Conservation (phyloP, 2,888 invertebrate genomes). For the Scaeva pyrastri region DNA sequence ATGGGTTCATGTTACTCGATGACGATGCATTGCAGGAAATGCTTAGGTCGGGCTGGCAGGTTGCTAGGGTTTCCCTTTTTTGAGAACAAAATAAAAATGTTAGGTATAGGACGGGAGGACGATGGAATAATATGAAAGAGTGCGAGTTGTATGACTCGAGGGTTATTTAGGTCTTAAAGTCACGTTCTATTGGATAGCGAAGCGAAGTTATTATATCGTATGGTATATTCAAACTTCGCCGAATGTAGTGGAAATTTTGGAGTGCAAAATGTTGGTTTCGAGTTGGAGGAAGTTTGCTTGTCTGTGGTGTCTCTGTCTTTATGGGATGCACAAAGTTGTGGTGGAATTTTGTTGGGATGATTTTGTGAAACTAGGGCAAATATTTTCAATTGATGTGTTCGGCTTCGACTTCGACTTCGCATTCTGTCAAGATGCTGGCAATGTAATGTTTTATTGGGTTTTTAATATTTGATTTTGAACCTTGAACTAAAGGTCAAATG, state of each 20-base stretch:
- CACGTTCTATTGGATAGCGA: not conserved
- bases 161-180: slow-evolving; percentile 7
- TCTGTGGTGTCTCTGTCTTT: not conserved
- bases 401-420: no score
- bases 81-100: not conserved
- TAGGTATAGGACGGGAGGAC: no score
- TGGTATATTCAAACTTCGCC: not conserved
- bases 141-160: slow-evolving; percentile 4
- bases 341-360: slow-evolving; percentile 2
- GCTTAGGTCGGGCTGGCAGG: not conserved
- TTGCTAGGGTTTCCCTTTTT: not conserved
- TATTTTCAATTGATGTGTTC: not conserved
- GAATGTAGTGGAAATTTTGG: slow-evolving; percentile 4
- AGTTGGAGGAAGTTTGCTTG: slow-evolving; percentile 2
- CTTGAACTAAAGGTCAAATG: not conserved
- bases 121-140: not conserved
- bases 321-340: not conserved
- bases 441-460: not conserved
- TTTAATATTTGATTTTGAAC: not conserved
- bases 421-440: not conserved
- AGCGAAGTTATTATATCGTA: slow-evolving; percentile 7
- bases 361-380: slow-evolving; percentile 7
- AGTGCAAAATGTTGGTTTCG: not conserved
- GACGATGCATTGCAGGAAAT: slow-evolving; percentile 13
- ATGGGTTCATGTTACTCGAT: slow-evolving; percentile 3